These are phyloP conservation scores for Ashinkailepas kermadecensis DNA, from an alignment of 2,888 invertebrate species.

Conservation along the genomic window DNA sequence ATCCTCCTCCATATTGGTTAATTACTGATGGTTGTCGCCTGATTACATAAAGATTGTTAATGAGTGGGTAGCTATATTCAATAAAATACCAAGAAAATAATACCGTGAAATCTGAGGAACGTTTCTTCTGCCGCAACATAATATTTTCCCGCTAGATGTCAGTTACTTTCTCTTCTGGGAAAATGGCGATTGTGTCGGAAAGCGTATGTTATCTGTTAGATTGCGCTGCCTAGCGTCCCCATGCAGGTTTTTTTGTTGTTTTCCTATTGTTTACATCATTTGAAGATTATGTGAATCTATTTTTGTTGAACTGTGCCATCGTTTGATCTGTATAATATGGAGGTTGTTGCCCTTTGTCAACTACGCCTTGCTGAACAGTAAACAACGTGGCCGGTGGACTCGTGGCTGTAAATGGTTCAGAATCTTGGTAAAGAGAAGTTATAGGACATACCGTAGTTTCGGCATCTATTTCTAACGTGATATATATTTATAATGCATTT, in stretches of 20 bases:
- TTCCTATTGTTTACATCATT: background rate
- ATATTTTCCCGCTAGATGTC: slow-evolving; percentile 17
- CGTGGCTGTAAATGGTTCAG: no score
- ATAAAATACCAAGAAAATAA: background rate
- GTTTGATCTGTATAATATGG: background rate
- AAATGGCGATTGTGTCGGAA: slow-evolving; percentile 10
- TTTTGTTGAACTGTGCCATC: background rate
- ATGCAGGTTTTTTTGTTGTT: background rate
- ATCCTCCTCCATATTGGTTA: no score
- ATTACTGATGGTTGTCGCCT: no score
- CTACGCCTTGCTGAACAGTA: background rate
- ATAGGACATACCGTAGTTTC: no score
- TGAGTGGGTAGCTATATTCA: background rate
- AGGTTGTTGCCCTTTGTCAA: background rate
- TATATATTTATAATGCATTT: no score
- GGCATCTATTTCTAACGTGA: no score
- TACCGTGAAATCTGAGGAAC: background rate
- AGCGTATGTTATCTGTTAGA: no score
- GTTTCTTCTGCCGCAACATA: background rate
- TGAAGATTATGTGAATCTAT: background rate
- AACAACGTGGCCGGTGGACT: background rate
- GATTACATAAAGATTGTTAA: background rate
- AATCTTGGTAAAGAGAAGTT: no score
- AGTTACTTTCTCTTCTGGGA: slow-evolving; percentile 17
- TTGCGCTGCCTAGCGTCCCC: no score